Evolutionary conservation across 2,113 vertebrate species (phyloP).

Genomic region (Thinocorus orbignyianus): DNA sequence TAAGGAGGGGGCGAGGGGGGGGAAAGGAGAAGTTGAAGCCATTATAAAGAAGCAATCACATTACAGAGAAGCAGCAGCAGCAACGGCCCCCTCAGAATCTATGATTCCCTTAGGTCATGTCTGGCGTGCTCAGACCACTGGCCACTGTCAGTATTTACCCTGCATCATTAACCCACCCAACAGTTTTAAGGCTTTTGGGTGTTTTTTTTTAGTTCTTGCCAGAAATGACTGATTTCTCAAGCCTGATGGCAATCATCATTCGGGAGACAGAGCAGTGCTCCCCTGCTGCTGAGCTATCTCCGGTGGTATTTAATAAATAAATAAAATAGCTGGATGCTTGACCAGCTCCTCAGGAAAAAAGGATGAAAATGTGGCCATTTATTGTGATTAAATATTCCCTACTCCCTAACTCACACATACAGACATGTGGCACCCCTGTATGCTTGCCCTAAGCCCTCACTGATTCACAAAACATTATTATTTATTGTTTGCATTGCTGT

Average conservation of each 20-base stretch:
- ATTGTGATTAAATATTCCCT: background rate
- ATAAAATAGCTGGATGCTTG: background rate
- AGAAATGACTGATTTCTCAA: conserved; percentile 45
- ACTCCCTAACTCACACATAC: background rate
- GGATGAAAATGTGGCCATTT: background rate
- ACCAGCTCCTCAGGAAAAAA: background rate
- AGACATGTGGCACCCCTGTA: background rate
- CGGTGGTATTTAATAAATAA: conserved; percentile 41
- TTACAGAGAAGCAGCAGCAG: conserved; percentile 37
- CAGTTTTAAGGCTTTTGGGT: too few species aligned
- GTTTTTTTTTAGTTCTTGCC: background rate
- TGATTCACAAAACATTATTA: background rate
- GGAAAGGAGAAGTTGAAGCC: conserved; percentile 39
- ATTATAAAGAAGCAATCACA: conserved; percentile 61
- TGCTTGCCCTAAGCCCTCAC: background rate
- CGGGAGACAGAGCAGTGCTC: background rate
- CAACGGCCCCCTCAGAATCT: conserved; percentile 26
- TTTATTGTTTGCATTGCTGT: background rate
- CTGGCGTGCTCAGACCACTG: conserved; percentile 51
- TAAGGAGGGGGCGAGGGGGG: background rate
- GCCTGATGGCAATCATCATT: conserved; percentile 22
- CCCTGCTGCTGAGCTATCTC: conserved; percentile 37
- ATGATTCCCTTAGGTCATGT: conserved; percentile 53
- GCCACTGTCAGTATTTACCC: conserved; percentile 52
- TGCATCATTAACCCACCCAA: conserved; percentile 61